phyloP scores from a whole-genome alignment of 1,140 invertebrate genomes.

The Nymphalis io region DNA sequence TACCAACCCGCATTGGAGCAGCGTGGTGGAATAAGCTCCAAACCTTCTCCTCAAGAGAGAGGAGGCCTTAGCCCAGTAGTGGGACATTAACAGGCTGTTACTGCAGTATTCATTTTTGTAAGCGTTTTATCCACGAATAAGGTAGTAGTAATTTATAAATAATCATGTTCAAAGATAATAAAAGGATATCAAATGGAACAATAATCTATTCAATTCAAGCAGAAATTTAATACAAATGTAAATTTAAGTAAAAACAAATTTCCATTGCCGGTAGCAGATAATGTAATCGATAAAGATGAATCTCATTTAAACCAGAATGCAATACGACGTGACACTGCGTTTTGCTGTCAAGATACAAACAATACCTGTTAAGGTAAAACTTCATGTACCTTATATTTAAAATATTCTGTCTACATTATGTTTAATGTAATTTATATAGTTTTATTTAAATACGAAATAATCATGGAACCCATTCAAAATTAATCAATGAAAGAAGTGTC shows the following conservation, averaged over 20 bases:
- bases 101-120: too few species aligned
- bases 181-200: neutral
- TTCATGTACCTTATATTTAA: neutral
- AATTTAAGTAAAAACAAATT: conserved; percentile 35
- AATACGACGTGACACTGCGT: conserved; percentile 46
- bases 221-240: conserved; percentile 25
- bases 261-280: conserved; percentile 55
- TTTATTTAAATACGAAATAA: neutral
- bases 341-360: conserved; percentile 44
- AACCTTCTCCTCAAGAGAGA: too few species aligned
- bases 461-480: neutral
- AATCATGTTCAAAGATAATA: neutral
- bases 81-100: too few species aligned
- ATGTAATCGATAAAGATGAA: conserved; percentile 60
- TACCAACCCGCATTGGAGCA: too few species aligned
- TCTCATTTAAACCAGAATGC: conserved; percentile 55
- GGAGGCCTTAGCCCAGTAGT: too few species aligned
- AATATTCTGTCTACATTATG: neutral
- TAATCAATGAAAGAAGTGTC: too few species aligned
- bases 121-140: neutral
- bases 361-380: conserved; percentile 24
- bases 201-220: neutral
- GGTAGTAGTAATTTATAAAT: neutral
- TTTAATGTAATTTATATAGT: neutral
- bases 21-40: too few species aligned